Percentiles rank a stretch among this genome's conserved stretches.
Conservation (phyloP, 2,888 invertebrate genomes). For the Catocala fraxini region DNA sequence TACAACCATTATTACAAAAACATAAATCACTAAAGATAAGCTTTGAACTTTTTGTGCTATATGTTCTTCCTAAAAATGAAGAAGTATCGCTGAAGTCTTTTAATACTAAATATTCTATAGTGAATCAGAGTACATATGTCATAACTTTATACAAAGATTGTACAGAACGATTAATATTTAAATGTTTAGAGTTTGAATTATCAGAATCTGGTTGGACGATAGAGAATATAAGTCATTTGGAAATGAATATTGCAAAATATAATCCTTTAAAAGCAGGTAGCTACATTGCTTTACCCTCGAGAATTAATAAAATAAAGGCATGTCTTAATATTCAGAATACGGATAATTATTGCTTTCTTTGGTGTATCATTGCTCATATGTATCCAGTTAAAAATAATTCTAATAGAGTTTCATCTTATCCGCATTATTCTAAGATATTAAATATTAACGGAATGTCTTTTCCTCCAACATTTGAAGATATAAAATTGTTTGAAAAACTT, state of each 20-base stretch:
- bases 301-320: not conserved
- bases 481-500: slow-evolving; percentile 20
- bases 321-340: slow-evolving; percentile 8
- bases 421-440: slow-evolving; percentile 19
- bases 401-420: slow-evolving; percentile 17
- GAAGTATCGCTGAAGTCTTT: slow-evolving; percentile 18
- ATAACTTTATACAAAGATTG: not conserved
- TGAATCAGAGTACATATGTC: slow-evolving; percentile 7
- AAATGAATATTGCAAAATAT: slow-evolving; percentile 27
- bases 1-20: not conserved
- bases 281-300: slow-evolving; percentile 10
- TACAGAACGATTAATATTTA: not conserved
- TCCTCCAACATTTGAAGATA: slow-evolving; percentile 22
- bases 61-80: slow-evolving; percentile 18
- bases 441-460: slow-evolving; percentile 18
- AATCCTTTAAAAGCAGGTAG: slow-evolving; percentile 25
- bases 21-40: not conserved
- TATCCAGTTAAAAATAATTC: slow-evolving; percentile 21
- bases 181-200: slow-evolving; percentile 6
- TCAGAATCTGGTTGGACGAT: slow-evolving; percentile 21
- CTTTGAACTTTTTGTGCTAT: slow-evolving; percentile 6
- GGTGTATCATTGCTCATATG: slow-evolving; percentile 27
- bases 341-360: slow-evolving; percentile 26
- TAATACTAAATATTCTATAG: slow-evolving; percentile 16
- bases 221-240: slow-evolving; percentile 10